Conservation (phyloP, 2,797 vertebrate species). For the Eremophila alpestris region DNA sequence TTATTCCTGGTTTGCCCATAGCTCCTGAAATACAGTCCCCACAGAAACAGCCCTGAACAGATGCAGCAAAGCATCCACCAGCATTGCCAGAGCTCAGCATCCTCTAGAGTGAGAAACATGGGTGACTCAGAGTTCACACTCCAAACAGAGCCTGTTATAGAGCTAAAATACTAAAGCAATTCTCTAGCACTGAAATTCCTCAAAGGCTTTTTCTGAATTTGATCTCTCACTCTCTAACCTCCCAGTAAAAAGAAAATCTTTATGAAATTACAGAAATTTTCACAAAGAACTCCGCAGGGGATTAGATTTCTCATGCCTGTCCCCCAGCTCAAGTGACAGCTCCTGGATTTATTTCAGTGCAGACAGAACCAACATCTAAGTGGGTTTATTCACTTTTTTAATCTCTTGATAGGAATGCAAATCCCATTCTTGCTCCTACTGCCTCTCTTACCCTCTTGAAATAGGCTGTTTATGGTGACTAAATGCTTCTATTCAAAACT, state of each 20-base stretch:
- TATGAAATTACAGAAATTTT: conserved; percentile 4
- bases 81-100: not conserved
- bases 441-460: conserved; percentile 18
- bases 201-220: not conserved
- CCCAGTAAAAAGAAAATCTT: not conserved
- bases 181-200: not conserved
- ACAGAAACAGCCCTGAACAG: not conserved
- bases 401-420: conserved; percentile 45
- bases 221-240: not conserved
- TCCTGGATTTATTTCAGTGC: conserved; percentile 13
- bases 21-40: not conserved
- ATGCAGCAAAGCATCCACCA: not conserved
- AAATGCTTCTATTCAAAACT: conserved; percentile 31
- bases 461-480: conserved; percentile 17
- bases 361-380: not conserved
- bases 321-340: not conserved
- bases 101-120: not conserved
- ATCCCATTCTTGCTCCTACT: conserved; percentile 12
- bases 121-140: not conserved
- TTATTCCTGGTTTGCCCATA: not conserved
- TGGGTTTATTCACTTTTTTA: not conserved
- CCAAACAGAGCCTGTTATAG: not conserved
- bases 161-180: not conserved
- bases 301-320: not conserved
- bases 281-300: fast-evolving